A percentile compares a stretch with the other conserved stretches of the same genome.
Conservation (phyloP, 2,797 vertebrate species). For the Zenarchopterus dispar region DNA sequence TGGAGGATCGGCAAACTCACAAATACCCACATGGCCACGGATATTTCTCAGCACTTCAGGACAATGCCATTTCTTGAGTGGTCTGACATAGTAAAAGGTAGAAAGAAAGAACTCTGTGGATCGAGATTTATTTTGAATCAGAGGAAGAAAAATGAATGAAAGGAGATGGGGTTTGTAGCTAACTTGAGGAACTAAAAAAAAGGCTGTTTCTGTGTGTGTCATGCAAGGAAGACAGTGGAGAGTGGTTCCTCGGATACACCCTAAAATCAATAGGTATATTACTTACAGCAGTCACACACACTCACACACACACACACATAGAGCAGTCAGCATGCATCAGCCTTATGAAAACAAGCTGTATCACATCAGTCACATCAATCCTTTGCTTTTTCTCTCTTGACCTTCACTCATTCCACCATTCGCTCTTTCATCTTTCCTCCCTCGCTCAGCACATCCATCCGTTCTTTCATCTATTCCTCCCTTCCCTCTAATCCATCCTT, state of each 20-base stretch:
- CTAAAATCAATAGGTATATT: constrained; percentile 53
- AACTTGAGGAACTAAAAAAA: constrained; percentile 24
- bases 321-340: constrained; percentile 31
- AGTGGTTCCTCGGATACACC: constrained; percentile 38
- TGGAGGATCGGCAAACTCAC: constrained; percentile 25
- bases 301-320: constrained; percentile 5
- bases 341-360: constrained; percentile 73
- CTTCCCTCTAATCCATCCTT: constrained; percentile 69
- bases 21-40: constrained; percentile 16
- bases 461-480: constrained; percentile 69
- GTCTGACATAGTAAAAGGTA: constrained; percentile 24
- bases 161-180: constrained; percentile 21
- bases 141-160: constrained; percentile 11
- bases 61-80: constrained; percentile 25
- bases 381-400: constrained; percentile 71
- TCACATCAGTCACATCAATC: constrained; percentile 71
- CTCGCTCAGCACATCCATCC: constrained; percentile 54
- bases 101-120: constrained; percentile 3
- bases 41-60: constrained; percentile 24
- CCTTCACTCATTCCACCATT: constrained; percentile 72
- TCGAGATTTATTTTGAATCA: constrained; percentile 13
- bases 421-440: constrained; percentile 71
- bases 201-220: constrained; percentile 11
- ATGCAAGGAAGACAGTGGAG: constrained; percentile 32
- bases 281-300: constrained; percentile 20